Percentiles rank a stretch among this genome's conserved stretches.
These are phyloP conservation scores for Polymixis lichenea DNA, from an alignment of 2,888 invertebrate genomes.

Conservation along the genomic window DNA sequence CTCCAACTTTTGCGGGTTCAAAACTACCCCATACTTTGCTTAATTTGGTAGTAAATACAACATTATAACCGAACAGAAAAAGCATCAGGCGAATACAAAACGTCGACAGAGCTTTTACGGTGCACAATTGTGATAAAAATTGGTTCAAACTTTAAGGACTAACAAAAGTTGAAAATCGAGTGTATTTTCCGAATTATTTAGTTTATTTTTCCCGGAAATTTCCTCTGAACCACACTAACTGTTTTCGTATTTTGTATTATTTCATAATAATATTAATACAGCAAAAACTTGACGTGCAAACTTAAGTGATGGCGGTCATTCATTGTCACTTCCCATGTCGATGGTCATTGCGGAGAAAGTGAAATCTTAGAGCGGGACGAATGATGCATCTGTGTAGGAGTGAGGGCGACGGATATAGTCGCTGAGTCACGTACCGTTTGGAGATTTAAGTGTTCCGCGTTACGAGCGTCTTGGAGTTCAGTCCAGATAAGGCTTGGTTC, in stretches of 20 bases:
- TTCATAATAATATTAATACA: conserved; percentile 9
- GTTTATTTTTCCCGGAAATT: neutral
- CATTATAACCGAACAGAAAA: neutral
- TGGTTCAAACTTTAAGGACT: neutral
- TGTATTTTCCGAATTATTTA: neutral
- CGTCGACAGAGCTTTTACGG: neutral
- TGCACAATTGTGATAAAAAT: neutral
- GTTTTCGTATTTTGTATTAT: neutral
- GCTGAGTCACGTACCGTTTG: conserved; percentile 77
- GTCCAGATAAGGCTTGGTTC: conserved; percentile 35
- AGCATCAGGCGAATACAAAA: too few species aligned
- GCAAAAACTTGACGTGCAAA: conserved; percentile 48
- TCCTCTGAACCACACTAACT: neutral
- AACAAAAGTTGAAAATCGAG: neutral
- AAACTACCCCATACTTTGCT: neutral
- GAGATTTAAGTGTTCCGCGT: conserved; percentile 72
- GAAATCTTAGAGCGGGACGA: conserved; percentile 66
- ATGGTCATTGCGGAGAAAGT: conserved; percentile 71
- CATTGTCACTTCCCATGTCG: conserved; percentile 69
- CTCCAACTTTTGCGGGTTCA: too few species aligned
- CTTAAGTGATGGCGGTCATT: conserved; percentile 63
- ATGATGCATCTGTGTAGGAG: conserved; percentile 55
- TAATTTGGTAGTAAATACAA: neutral
- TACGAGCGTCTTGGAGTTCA: conserved; percentile 59
- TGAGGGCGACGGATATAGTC: conserved; percentile 60